These are phyloP conservation scores for Pardalotus punctatus DNA, from an alignment of 2,113 vertebrate genomes.

Conservation along the genomic window DNA sequence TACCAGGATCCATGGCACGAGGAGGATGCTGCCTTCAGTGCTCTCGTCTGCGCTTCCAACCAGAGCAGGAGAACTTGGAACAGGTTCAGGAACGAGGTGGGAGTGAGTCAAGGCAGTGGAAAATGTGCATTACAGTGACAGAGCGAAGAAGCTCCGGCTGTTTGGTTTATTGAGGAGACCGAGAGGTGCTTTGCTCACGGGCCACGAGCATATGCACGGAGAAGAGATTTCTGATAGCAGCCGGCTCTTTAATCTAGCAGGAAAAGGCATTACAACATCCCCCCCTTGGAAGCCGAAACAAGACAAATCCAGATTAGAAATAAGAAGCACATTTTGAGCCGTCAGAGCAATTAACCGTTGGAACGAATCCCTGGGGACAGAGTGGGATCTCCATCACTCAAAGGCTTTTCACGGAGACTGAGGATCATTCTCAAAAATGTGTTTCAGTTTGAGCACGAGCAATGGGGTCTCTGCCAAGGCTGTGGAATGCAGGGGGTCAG, in stretches of 20 bases:
- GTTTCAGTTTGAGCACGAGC: not conserved
- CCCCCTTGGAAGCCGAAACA: slow-evolving; percentile 46
- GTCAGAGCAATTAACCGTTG: slow-evolving; percentile 50
- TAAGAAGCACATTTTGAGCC: slow-evolving; percentile 63
- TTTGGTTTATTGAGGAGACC: slow-evolving; percentile 56
- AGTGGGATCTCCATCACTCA: slow-evolving; percentile 50
- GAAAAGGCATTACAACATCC: slow-evolving; percentile 64
- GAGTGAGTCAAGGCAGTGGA: slow-evolving; percentile 52
- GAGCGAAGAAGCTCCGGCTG: slow-evolving; percentile 50
- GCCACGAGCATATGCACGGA: slow-evolving; percentile 21
- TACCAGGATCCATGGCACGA: not conserved
- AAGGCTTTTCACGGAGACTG: slow-evolving; percentile 1
- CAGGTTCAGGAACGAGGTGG: slow-evolving; percentile 35
- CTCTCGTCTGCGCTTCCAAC: not conserved
- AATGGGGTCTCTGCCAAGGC: not conserved
- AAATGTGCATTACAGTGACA: slow-evolving; percentile 61
- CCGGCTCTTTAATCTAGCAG: slow-evolving; percentile 62
- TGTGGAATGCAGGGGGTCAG: slow-evolving; percentile 35
- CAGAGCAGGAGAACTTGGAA: slow-evolving; percentile 28
- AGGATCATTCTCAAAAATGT: slow-evolving; percentile 7
- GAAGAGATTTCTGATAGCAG: slow-evolving; percentile 63
- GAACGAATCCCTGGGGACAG: slow-evolving; percentile 29
- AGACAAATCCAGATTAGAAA: slow-evolving; percentile 66
- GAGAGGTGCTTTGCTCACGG: slow-evolving; percentile 57
- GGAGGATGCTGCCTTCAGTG: slow-evolving; percentile 1